Percentiles rank a stretch among this genome's conserved stretches.
These are phyloP conservation scores for Catharus bicknelli DNA, from an alignment of 2,113 vertebrate species.

Conservation along the genomic window DNA sequence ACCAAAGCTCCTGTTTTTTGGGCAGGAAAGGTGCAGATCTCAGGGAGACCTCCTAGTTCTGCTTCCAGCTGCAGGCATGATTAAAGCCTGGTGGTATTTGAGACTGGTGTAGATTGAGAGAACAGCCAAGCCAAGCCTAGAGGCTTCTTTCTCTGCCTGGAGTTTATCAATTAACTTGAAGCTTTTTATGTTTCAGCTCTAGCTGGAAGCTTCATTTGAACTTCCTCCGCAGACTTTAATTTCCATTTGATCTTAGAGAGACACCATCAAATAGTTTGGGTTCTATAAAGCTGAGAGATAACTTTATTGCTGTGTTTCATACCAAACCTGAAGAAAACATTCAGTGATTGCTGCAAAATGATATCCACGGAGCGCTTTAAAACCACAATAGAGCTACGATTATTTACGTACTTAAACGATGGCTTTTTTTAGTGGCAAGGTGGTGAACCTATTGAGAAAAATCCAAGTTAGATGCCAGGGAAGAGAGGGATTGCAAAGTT, in stretches of 20 bases:
- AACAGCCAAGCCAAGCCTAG: slow-evolving; percentile 53
- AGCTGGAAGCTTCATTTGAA: slow-evolving; percentile 68
- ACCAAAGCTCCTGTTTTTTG: not conserved
- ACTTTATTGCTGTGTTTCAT: slow-evolving; percentile 53
- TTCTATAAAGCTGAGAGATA: slow-evolving; percentile 45
- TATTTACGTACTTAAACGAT: slow-evolving; percentile 34
- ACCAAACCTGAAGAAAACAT: slow-evolving; percentile 53
- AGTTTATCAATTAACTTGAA: slow-evolving; percentile 65
- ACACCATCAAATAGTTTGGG: slow-evolving; percentile 60
- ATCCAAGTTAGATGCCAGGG: not conserved
- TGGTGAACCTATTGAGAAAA: slow-evolving; percentile 31
- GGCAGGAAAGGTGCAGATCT: not conserved
- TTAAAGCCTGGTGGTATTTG: not conserved
- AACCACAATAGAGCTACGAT: slow-evolving; percentile 52
- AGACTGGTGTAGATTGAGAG: slow-evolving; percentile 24
- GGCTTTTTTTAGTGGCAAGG: slow-evolving; percentile 41
- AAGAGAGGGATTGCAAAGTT: slow-evolving; percentile 12
- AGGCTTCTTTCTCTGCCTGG: slow-evolving; percentile 60
- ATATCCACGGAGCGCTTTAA: slow-evolving; percentile 24
- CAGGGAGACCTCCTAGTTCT: not conserved
- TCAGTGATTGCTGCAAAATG: slow-evolving; percentile 40
- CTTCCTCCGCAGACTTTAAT: slow-evolving; percentile 65
- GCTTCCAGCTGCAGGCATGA: not conserved
- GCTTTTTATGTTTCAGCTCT: slow-evolving; percentile 56
- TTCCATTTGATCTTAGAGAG: slow-evolving; percentile 63